These are phyloP conservation scores for Pachycephala philippinensis DNA, from an alignment of 2,113 vertebrate genomes.

Conservation along the genomic window DNA sequence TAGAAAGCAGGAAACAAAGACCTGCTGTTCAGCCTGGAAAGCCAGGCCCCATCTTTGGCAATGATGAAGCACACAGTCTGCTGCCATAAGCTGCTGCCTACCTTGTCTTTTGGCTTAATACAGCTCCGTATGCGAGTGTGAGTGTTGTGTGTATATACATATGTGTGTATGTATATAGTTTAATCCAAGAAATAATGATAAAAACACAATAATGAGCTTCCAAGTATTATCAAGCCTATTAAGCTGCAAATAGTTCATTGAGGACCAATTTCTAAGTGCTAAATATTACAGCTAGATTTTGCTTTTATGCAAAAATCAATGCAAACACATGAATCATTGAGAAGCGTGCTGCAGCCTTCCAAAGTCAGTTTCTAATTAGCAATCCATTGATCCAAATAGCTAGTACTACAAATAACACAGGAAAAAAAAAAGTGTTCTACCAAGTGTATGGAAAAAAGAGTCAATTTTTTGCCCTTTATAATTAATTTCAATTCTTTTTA, in stretches of 20 bases:
- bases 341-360: slow-evolving; percentile 55
- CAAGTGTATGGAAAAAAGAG: slow-evolving; percentile 2
- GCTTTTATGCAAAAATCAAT: slow-evolving; percentile 77
- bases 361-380: slow-evolving; percentile 74
- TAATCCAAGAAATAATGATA: slow-evolving; percentile 71
- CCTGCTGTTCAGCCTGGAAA: slow-evolving; percentile 22
- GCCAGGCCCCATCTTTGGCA: slow-evolving; percentile 16
- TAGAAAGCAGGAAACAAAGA: slow-evolving; percentile 31
- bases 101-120: slow-evolving; percentile 51
- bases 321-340: slow-evolving; percentile 73
- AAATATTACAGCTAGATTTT: slow-evolving; percentile 71
- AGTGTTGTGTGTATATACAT: slow-evolving; percentile 40
- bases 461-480: slow-evolving; percentile 20
- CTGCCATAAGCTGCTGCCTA: slow-evolving; percentile 45
- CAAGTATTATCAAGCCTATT: slow-evolving; percentile 73
- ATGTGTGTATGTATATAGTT: slow-evolving; percentile 33
- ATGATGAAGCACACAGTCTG: background rate
- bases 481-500: slow-evolving; percentile 27
- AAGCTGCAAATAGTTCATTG: slow-evolving; percentile 73
- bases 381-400: slow-evolving; percentile 66
- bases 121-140: slow-evolving; percentile 37
- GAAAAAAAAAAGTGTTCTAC: background rate
- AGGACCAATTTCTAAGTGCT: slow-evolving; percentile 75
- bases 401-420: slow-evolving; percentile 50
- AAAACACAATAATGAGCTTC: slow-evolving; percentile 66